Percentiles rank a stretch among this genome's conserved stretches.
Evolutionary conservation across 2,797 vertebrate genomes (phyloP).

Genomic region (Percopsis omiscomaycus): DNA sequence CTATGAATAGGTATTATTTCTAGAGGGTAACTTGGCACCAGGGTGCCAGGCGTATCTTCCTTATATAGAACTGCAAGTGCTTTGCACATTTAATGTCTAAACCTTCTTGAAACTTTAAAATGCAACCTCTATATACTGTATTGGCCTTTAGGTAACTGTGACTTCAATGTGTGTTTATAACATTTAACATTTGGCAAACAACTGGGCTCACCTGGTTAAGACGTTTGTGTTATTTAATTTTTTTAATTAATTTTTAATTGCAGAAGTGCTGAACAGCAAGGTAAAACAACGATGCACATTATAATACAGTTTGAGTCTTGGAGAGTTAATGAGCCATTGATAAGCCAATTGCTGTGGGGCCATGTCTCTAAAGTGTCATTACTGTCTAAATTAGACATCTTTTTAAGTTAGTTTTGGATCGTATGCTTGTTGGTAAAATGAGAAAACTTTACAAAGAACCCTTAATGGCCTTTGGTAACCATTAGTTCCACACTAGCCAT

Average conservation of each 20-base stretch:
- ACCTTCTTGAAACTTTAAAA: background rate
- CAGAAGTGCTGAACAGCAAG: no score
- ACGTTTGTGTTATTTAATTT: no score
- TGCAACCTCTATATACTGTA: background rate
- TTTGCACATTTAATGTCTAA: background rate
- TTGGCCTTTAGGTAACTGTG: no score
- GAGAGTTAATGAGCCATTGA: background rate
- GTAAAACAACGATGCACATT: background rate
- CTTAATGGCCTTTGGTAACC: background rate
- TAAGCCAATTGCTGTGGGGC: background rate
- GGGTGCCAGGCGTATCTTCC: background rate
- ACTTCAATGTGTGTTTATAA: no score
- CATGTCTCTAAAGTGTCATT: background rate
- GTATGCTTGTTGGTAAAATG: background rate
- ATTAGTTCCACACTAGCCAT: background rate
- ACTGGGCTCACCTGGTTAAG: background rate
- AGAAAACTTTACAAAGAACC: background rate
- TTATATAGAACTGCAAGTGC: background rate
- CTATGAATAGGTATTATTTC: background rate
- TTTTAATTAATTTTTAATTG: no score
- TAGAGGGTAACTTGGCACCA: background rate
- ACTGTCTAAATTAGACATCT: background rate
- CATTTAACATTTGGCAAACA: background rate
- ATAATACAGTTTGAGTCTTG: background rate
- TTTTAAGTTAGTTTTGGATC: conserved; percentile 4